A percentile compares a stretch with the other conserved stretches of the same genome.
Conservation (phyloP, 2,113 vertebrate species). For the Nesogale talazaci region DNA sequence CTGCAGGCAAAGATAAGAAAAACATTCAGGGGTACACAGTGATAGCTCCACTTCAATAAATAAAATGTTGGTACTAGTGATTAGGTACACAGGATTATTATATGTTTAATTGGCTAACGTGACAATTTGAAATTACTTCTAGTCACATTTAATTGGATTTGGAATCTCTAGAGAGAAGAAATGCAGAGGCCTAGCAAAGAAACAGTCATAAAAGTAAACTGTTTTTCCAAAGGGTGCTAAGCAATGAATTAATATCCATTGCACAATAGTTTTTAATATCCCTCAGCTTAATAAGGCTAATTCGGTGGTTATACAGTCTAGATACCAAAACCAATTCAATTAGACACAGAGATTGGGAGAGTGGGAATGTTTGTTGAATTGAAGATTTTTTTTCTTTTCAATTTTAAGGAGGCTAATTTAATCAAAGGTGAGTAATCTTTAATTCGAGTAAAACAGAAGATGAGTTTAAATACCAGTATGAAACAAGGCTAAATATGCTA, state of each 20-base stretch:
- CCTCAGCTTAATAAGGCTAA: slow-evolving; percentile 83
- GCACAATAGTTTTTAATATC: slow-evolving; percentile 86
- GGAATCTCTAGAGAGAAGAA: slow-evolving; percentile 86
- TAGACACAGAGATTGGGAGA: slow-evolving; percentile 74
- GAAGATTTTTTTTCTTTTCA: slow-evolving; percentile 61
- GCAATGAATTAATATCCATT: slow-evolving; percentile 86
- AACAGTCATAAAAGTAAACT: slow-evolving; percentile 88
- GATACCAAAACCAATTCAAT: slow-evolving; percentile 82
- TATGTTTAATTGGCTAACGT: slow-evolving; percentile 90
- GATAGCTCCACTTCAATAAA: slow-evolving; percentile 88
- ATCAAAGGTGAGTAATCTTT: slow-evolving; percentile 78
- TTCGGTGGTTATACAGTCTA: slow-evolving; percentile 76
- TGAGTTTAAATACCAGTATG: slow-evolving; percentile 6
- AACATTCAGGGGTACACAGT: slow-evolving; percentile 80
- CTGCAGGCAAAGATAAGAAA: slow-evolving; percentile 84
- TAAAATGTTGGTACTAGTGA: slow-evolving; percentile 88
- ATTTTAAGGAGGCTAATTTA: slow-evolving; percentile 70
- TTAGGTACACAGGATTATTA: slow-evolving; percentile 90
- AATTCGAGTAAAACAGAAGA: slow-evolving; percentile 68
- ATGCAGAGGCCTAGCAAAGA: slow-evolving; percentile 80
- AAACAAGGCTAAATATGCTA: neutral
- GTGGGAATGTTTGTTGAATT: slow-evolving; percentile 43
- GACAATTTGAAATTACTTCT: slow-evolving; percentile 90
- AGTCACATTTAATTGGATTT: slow-evolving; percentile 91
- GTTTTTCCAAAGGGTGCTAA: slow-evolving; percentile 86